Percentiles rank a stretch among this genome's conserved stretches.
Evolutionary conservation across 2,888 invertebrate species (phyloP).

Genomic region (Scaeva pyrastri): DNA sequence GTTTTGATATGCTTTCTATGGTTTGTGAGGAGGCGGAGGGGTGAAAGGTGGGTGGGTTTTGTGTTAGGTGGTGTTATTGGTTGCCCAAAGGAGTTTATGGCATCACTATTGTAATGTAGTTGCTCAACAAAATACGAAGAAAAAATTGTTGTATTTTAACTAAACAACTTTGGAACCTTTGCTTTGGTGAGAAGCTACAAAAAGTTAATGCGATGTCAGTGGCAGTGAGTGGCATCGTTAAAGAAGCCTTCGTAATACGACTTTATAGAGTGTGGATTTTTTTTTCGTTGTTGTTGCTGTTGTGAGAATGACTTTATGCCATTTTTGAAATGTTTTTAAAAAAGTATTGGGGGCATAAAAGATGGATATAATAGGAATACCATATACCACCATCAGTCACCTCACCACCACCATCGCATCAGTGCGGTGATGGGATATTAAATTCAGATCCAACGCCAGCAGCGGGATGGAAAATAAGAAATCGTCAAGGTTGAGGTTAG

Average conservation of each 20-base stretch:
- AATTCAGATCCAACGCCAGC: background rate
- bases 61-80: slow-evolving; percentile 8
- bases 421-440: slow-evolving; percentile 23
- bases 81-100: slow-evolving; percentile 39
- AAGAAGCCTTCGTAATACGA: slow-evolving; percentile 13
- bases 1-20: slow-evolving; percentile 48
- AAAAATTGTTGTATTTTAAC: slow-evolving; percentile 31
- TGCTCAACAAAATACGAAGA: slow-evolving; percentile 7
- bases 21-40: no score
- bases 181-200: slow-evolving; percentile 21
- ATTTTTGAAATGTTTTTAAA: slow-evolving; percentile 33
- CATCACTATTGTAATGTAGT: slow-evolving; percentile 53
- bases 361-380: slow-evolving; percentile 16
- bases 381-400: no score
- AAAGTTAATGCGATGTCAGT: slow-evolving; percentile 61
- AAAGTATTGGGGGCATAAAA: slow-evolving; percentile 47
- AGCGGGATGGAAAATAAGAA: background rate
- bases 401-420: no score
- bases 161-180: slow-evolving; percentile 30
- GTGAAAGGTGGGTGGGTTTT: no score
- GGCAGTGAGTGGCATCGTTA: slow-evolving; percentile 30
- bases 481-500: no score
- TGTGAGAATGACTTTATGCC: slow-evolving; percentile 43
- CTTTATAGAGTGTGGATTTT: background rate
- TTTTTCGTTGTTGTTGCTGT: no score